Base-by-base conservation (phyloP, 2,797 vertebrate genomes). In the Perdix hodgsoniae region DNA sequence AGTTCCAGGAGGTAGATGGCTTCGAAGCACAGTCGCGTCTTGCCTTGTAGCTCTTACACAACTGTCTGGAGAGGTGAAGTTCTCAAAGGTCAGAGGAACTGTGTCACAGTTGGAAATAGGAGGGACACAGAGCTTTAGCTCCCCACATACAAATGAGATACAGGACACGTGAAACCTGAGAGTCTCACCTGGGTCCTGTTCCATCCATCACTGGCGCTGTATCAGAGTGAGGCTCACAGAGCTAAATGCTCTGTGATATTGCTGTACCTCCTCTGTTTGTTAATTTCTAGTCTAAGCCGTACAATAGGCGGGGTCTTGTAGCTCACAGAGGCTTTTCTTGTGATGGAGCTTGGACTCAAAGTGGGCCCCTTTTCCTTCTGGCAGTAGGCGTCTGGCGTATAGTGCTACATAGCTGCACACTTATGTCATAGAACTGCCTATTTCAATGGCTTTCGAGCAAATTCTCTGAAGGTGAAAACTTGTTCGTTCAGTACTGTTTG, bases 181-280 rank as follows among this genome's bases (percentile, higher is more conserved):
- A 52, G 14, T 59, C 37, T 79, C 6, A 9, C 13, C 56, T n/a
- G 14, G 35, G n/a, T 75, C 84, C 37, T 70, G 40, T 54, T 21
- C 31, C 19, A 22, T 57, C 31, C 19, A 8, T 33, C 56, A 42
- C 67, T 52, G 40, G 84, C 70, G 40, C 60, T n/a, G 52, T 67
- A 0, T 0, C 0, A 0, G 52, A 49, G 65, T 3, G 67, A 83
- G 49, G 69, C 64, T 67, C 31, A 3, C 0, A 0, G 66, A 72
- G 24, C 6, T 85, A 79, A 78, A 65, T 78, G 80, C 86, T 50
- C 59, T 0, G 0, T 65, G 21, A 3, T 89, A 49, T 16, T 92
- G 74, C 42, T 67, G 27, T 91, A 54, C 70, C 15, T 80, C 60
- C 73, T 39, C 14, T 0, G 0, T 21, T 35, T 42, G 59, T 81